A percentile compares a stretch with the other conserved stretches of the same genome.
Evolutionary conservation across 2,797 vertebrate genomes (phyloP).

Genomic region (Parauchenoglanis punctatus): DNA sequence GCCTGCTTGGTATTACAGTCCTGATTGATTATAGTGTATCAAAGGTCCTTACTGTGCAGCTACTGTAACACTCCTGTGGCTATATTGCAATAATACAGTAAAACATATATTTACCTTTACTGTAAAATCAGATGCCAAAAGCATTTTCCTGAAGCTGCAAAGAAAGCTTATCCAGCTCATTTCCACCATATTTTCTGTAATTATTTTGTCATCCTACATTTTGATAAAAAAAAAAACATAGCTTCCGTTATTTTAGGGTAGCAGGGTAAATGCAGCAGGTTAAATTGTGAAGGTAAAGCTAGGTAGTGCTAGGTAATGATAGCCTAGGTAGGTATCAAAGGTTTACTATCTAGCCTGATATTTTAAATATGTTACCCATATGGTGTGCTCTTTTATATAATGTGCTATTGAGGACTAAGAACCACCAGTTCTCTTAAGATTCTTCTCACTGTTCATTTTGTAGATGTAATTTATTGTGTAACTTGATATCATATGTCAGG

Average conservation of each 20-base stretch:
- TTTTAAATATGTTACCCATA: background rate
- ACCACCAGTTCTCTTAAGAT: background rate
- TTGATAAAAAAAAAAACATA: background rate
- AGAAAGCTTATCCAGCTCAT: background rate
- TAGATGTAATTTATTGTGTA: background rate
- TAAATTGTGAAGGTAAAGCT: background rate
- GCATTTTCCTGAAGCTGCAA: slow-evolving; percentile 7
- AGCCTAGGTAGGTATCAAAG: background rate
- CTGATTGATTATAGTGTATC: background rate
- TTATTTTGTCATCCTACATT: background rate
- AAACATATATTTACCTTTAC: background rate
- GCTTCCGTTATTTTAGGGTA: background rate
- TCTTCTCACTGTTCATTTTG: background rate
- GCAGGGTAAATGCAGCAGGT: background rate
- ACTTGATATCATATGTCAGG: background rate
- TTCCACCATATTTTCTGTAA: background rate
- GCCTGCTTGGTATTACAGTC: background rate
- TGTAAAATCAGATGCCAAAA: background rate
- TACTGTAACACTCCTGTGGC: background rate
- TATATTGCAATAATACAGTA: background rate
- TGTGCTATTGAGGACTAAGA: background rate
- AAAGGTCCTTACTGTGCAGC: background rate
- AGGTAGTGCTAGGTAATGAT: background rate
- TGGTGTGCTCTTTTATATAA: background rate
- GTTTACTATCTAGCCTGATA: background rate